A percentile compares a stretch with the other conserved stretches of the same genome.
These are phyloP conservation scores for Meles meles DNA, from an alignment of 2,113 vertebrate species.

Conservation along the genomic window DNA sequence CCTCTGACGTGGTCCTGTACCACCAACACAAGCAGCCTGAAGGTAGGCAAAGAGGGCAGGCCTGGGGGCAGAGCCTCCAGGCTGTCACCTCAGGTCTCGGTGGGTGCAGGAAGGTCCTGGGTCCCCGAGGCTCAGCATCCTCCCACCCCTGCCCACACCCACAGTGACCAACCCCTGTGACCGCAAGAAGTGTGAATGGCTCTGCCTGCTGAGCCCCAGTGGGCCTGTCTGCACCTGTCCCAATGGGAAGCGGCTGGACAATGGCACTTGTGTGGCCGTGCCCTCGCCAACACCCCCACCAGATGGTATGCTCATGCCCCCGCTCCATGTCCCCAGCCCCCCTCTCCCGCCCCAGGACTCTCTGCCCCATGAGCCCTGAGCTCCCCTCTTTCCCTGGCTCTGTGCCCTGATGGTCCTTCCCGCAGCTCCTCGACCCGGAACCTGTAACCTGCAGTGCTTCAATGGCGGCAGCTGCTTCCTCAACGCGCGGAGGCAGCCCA, in stretches of 20 bases:
- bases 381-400: not conserved
- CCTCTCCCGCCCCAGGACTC: rapidly evolving
- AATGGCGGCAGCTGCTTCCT: constrained; percentile 96
- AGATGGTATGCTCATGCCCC: constrained; percentile 80
- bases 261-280: constrained; percentile 91
- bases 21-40: constrained; percentile 98
- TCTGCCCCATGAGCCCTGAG: not conserved
- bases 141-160: not conserved
- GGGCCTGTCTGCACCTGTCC: constrained; percentile 97
- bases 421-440: constrained; percentile 84
- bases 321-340: rapidly evolving
- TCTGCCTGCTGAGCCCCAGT: constrained; percentile 96
- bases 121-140: not conserved
- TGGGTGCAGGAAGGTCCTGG: no score
- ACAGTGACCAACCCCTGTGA: constrained; percentile 96
- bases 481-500: constrained; percentile 92
- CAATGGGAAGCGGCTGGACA: constrained; percentile 92
- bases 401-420: not conserved
- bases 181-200: constrained; percentile 97
- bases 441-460: constrained; percentile 90
- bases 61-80: not conserved
- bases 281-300: constrained; percentile 88
- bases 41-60: constrained; percentile 78
- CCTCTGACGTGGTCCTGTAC: constrained; percentile 94
- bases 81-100: not conserved